Evolutionary conservation across 2,888 invertebrate species (phyloP).

Genomic region (Keiferia lycopersicella): DNA sequence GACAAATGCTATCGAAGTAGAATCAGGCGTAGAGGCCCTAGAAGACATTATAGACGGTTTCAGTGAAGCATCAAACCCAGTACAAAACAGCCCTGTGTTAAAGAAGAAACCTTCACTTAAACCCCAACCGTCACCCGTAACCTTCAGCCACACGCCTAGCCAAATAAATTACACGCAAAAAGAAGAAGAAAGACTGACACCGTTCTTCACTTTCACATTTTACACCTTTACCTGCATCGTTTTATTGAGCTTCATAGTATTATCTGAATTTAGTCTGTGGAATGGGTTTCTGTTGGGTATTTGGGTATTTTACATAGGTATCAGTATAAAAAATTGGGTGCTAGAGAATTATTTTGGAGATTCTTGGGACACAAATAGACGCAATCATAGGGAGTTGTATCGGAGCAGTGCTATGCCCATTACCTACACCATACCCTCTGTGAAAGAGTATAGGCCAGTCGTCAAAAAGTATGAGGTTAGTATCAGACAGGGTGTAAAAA

Average conservation of each 20-base stretch:
- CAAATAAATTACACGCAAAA: slow-evolving; percentile 39
- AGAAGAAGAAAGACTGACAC: slow-evolving; percentile 27
- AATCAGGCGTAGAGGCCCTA: slow-evolving; percentile 76
- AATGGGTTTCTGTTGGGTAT: slow-evolving; percentile 74
- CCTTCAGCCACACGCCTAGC: slow-evolving; percentile 60
- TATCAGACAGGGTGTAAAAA: too few relatives aligned
- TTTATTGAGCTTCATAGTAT: slow-evolving; percentile 57
- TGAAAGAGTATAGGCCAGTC: slow-evolving; percentile 82
- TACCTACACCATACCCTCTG: slow-evolving; percentile 82
- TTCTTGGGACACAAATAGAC: slow-evolving; percentile 47
- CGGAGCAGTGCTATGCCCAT: slow-evolving; percentile 47
- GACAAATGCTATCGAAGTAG: slow-evolving; percentile 64
- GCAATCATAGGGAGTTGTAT: slow-evolving; percentile 52
- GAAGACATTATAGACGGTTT: slow-evolving; percentile 71
- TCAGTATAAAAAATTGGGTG: slow-evolving; percentile 63
- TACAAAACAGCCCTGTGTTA: slow-evolving; percentile 35
- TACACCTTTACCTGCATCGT: slow-evolving; percentile 66
- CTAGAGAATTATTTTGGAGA: slow-evolving; percentile 68
- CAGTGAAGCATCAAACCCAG: slow-evolving; percentile 50
- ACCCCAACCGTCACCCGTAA: slow-evolving; percentile 41
- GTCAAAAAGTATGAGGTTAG: slow-evolving; percentile 81
- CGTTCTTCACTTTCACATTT: slow-evolving; percentile 61
- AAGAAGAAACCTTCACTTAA: slow-evolving; percentile 37
- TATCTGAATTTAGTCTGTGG: slow-evolving; percentile 67
- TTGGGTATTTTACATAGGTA: slow-evolving; percentile 63